A percentile compares a stretch with the other conserved stretches of the same genome.
phyloP scores from a whole-genome alignment of 2,888 invertebrate genomes.

The Aplocera efformata region DNA sequence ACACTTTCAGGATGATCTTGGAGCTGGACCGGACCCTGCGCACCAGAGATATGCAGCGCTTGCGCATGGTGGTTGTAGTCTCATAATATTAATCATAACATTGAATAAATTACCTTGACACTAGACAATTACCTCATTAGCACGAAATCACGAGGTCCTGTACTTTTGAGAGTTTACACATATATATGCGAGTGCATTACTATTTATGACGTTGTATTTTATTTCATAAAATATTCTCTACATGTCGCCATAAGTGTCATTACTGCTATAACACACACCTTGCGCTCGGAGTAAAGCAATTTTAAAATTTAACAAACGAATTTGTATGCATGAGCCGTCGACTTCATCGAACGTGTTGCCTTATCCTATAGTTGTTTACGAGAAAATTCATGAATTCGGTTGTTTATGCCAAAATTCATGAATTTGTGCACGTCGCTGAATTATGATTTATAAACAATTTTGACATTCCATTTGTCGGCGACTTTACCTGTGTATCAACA shows the following conservation, averaged over 20 bases:
- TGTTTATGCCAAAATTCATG: constrained; percentile 51
- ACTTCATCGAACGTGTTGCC: constrained; percentile 44
- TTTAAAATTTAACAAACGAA: constrained; percentile 53
- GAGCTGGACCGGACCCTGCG: too few species aligned
- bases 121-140: too few species aligned
- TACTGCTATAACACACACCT: constrained; percentile 27
- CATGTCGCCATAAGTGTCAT: background rate
- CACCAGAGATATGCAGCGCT: too few species aligned
- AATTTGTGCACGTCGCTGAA: constrained; percentile 41
- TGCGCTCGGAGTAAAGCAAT: constrained; percentile 36
- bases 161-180: too few species aligned
- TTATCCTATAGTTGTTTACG: constrained; percentile 50
- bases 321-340: constrained; percentile 56
- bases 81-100: too few species aligned
- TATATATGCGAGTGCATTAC: too few species aligned
- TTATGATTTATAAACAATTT: constrained; percentile 48
- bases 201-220: too few species aligned
- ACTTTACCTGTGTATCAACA: background rate
- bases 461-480: constrained; percentile 23
- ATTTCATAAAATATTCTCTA: too few species aligned
- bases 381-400: constrained; percentile 48
- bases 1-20: too few species aligned
- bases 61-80: too few species aligned
- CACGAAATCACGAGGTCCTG: too few species aligned
- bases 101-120: too few species aligned